Conservation (phyloP, 2,113 vertebrate species). For the Psilopsiagon aymara region DNA sequence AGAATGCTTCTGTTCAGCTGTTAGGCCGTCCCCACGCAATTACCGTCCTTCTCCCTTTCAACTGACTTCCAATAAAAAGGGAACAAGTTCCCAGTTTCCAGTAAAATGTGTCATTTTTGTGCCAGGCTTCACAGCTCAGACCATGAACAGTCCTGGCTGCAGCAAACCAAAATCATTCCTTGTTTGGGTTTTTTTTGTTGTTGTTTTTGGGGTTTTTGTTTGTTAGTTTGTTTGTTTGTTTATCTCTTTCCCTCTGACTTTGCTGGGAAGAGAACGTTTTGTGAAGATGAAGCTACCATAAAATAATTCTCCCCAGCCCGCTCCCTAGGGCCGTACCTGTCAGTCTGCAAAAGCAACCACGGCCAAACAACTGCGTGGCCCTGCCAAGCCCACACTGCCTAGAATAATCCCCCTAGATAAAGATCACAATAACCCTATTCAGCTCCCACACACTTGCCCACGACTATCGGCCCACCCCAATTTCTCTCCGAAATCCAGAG, state of each 20-base stretch:
- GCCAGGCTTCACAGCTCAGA: conserved; percentile 17
- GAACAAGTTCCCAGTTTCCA: conserved; percentile 20
- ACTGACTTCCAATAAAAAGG: background rate
- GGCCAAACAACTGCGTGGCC: background rate
- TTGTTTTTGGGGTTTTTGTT: no score
- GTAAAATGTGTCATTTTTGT: background rate
- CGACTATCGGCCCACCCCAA: conserved; percentile 33
- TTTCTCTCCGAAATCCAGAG: background rate
- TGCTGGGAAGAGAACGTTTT: background rate
- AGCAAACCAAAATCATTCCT: background rate
- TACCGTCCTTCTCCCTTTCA: background rate
- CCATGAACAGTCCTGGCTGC: background rate
- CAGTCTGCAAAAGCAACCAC: background rate
- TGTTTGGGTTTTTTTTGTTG: background rate
- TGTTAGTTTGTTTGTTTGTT: no score
- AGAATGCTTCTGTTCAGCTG: background rate
- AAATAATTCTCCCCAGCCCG: background rate
- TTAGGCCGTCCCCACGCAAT: background rate
- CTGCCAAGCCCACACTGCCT: conserved; percentile 17
- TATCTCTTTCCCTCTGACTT: background rate
- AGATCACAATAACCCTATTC: conserved; percentile 51
- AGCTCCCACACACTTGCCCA: conserved; percentile 15
- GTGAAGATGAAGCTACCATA: background rate
- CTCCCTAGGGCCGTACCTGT: background rate
- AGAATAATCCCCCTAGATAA: conserved; percentile 40